Conservation (phyloP, 1,140 invertebrate species). For the Zaprionus tsacasi region DNA sequence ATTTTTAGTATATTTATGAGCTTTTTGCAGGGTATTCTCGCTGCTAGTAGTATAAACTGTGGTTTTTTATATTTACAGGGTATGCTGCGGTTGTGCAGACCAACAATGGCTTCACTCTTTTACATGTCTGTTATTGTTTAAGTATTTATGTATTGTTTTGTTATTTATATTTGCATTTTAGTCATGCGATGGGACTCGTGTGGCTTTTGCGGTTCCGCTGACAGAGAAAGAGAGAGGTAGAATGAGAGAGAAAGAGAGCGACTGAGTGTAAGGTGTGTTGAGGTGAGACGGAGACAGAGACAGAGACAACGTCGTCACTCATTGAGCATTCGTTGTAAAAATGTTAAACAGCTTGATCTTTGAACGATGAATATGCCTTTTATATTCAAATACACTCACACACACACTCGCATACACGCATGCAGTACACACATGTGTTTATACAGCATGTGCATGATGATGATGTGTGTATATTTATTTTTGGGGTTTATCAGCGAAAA, state of each 20-base stretch:
- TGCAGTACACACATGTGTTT: constrained; percentile 8
- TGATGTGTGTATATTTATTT: constrained; percentile 1
- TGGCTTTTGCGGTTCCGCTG: constrained; percentile 37
- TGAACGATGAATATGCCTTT: constrained; percentile 42
- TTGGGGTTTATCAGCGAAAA: constrained; percentile 19
- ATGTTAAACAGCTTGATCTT: constrained; percentile 64
- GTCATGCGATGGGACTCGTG: constrained; percentile 58
- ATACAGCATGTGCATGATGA: background rate
- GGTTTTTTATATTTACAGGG: background rate
- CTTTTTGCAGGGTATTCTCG: no score
- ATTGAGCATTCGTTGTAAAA: constrained; percentile 65
- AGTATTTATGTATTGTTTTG: constrained; percentile 41
- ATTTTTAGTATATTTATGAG: no score
- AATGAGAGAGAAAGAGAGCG: background rate
- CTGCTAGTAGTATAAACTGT: no score
- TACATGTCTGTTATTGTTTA: constrained; percentile 42
- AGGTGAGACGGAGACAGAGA: background rate
- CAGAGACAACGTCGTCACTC: constrained; percentile 38
- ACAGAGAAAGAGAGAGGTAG: background rate
- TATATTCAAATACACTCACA: background rate
- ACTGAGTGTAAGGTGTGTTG: background rate
- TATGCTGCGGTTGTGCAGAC: constrained; percentile 1
- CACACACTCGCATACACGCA: background rate
- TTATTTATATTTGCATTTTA: constrained; percentile 73
- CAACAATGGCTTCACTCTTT: constrained; percentile 2